A percentile compares a stretch with the other conserved stretches of the same genome.
Evolutionary conservation across 1,140 invertebrate genomes (phyloP).

Genomic region (Trichogramma pretiosum): DNA sequence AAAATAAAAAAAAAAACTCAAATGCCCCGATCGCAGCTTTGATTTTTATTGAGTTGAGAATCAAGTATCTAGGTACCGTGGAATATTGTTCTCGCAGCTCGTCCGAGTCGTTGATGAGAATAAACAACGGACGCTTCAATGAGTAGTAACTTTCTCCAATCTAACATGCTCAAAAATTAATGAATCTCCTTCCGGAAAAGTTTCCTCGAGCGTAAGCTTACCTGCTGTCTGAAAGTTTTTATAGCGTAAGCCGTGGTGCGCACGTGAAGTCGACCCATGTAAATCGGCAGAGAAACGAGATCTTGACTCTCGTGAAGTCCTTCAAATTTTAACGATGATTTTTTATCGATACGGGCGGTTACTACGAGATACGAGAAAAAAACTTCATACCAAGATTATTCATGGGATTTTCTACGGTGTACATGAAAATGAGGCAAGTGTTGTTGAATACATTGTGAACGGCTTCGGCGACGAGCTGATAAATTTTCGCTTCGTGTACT

Average conservation of each 20-base stretch:
- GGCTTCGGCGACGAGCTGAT: conserved; percentile 27
- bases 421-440: conserved; percentile 37
- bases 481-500: conserved; percentile 29
- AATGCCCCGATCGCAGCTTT: not conserved
- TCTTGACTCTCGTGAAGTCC: no score
- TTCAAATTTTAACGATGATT: not conserved
- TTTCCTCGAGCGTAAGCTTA: conserved; percentile 12
- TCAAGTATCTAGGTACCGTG: conserved; percentile 25
- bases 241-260: conserved; percentile 34
- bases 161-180: conserved; percentile 11
- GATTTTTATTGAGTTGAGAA: not conserved
- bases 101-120: conserved; percentile 36
- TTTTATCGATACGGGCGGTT: no score
- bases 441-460: conserved; percentile 38
- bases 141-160: conserved; percentile 31
- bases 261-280: conserved; percentile 24
- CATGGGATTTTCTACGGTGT: conserved; percentile 24
- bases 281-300: no score
- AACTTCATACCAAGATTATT: conserved; percentile 26
- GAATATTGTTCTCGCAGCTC: conserved; percentile 29
- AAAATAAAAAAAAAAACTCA: no score
- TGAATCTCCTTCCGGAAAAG: not conserved
- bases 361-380: conserved; percentile 1
- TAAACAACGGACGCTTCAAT: conserved; percentile 40
- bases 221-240: conserved; percentile 26